Conservation (phyloP, 2,888 invertebrate species). For the Chironomus riparius region DNA sequence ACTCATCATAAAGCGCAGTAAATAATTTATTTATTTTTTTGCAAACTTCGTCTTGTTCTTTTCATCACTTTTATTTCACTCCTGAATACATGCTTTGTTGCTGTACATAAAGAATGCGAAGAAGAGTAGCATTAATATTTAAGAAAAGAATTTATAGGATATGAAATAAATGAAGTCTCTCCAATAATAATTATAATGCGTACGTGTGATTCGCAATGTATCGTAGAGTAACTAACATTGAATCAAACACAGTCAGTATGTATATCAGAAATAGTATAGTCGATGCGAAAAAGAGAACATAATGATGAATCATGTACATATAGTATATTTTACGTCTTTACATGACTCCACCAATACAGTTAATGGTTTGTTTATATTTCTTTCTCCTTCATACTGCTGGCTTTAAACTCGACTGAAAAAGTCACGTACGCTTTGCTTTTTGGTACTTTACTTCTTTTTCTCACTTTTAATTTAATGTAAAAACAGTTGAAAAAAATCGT, state of each 20-base stretch:
- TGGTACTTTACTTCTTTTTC: background rate
- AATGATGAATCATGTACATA: background rate
- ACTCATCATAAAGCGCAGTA: no score
- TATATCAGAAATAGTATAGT: no score
- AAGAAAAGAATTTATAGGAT: no score
- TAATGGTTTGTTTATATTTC: constrained; percentile 15
- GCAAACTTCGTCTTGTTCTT: background rate
- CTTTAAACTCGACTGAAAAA: background rate
- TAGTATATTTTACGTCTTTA: background rate
- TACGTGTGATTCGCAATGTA: constrained; percentile 13
- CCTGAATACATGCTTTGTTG: background rate
- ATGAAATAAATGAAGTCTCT: no score
- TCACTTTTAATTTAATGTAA: background rate
- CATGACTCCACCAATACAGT: background rate
- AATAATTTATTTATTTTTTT: background rate
- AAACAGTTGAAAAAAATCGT: background rate
- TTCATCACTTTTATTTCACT: background rate
- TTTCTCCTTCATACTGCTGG: background rate
- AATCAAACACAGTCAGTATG: background rate
- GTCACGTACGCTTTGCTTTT: constrained; percentile 16
- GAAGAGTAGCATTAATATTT: no score
- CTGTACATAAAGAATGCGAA: no score
- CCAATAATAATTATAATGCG: background rate
- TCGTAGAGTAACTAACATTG: background rate
- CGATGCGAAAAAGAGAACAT: background rate